phyloP scores from a whole-genome alignment of 2,113 vertebrate species.

The Oncorhynchus tshawytscha region DNA sequence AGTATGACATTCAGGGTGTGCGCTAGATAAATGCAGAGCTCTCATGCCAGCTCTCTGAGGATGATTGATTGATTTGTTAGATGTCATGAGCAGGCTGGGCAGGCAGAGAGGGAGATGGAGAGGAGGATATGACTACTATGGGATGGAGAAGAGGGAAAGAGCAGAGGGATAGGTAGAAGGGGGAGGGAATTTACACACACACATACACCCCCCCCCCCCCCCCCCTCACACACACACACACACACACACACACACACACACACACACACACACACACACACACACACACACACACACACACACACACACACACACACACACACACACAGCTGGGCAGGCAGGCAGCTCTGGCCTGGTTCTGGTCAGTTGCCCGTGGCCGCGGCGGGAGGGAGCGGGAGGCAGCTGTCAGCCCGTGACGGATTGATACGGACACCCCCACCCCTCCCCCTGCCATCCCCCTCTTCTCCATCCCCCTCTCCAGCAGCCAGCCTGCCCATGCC shows the following conservation, averaged over 20 bases:
- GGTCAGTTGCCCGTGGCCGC: slow-evolving; percentile 80
- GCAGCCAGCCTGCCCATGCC: slow-evolving; percentile 76
- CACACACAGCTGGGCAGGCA: slow-evolving; percentile 14
- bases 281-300: no score
- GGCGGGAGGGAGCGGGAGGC: slow-evolving; percentile 75
- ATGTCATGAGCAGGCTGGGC: slow-evolving; percentile 73
- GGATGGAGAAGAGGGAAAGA: no score
- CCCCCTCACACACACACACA: no score
- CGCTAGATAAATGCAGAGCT: slow-evolving; percentile 77
- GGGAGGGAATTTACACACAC: no score
- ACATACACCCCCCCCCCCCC: rapidly evolving
- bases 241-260: no score
- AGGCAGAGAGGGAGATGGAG: slow-evolving; percentile 47
- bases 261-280: no score
- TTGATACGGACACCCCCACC: slow-evolving; percentile 87
- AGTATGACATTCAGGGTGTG: slow-evolving; percentile 73
- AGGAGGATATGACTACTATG: slow-evolving; percentile 48
- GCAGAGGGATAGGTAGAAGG: no score
- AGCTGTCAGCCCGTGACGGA: slow-evolving; percentile 90
- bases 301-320: neutral
- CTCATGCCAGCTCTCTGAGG: slow-evolving; percentile 65
- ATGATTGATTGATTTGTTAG: slow-evolving; percentile 84
- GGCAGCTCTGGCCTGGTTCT: slow-evolving; percentile 69
- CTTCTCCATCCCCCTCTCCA: slow-evolving; percentile 65
- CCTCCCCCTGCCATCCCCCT: slow-evolving; percentile 61